Conservation (phyloP, 2,888 invertebrate genomes). For the Linnaemya vulpina region DNA sequence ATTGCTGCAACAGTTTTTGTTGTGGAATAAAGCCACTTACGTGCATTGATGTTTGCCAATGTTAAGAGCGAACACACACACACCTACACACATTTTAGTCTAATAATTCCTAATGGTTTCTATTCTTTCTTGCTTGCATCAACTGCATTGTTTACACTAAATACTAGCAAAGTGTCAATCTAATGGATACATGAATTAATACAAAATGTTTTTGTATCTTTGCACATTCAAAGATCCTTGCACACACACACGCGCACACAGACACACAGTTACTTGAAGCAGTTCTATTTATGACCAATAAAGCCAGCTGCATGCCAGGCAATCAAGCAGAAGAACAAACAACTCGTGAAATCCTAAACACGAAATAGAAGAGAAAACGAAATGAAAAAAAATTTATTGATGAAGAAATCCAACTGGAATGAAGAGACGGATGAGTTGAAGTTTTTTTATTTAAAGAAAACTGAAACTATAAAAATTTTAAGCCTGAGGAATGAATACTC, state of each 20-base stretch:
- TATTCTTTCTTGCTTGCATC: neutral
- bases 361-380: neutral
- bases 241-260: too few relatives aligned
- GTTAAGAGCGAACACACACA: neutral
- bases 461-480: neutral
- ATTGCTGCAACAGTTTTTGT: conserved; percentile 38
- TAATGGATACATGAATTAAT: conserved; percentile 32
- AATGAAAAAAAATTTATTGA: neutral
- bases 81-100: neutral
- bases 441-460: neutral
- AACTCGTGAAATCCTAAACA: neutral
- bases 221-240: neutral
- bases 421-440: neutral
- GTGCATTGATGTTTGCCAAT: neutral
- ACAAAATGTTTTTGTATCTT: conserved; percentile 6
- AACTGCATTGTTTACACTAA: conserved; percentile 47
- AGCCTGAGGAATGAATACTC: neutral
- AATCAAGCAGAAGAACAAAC: neutral
- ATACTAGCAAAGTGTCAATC: conserved; percentile 67
- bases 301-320: conserved; percentile 1
- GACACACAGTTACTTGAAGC: neutral
- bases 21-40: conserved; percentile 16
- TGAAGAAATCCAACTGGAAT: neutral
- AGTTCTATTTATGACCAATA: conserved; percentile 37
- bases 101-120: neutral